Percentiles rank a stretch among this genome's conserved stretches.
phyloP scores from a whole-genome alignment of 2,797 vertebrate genomes.

The Tenualosa thibaudeaui region DNA sequence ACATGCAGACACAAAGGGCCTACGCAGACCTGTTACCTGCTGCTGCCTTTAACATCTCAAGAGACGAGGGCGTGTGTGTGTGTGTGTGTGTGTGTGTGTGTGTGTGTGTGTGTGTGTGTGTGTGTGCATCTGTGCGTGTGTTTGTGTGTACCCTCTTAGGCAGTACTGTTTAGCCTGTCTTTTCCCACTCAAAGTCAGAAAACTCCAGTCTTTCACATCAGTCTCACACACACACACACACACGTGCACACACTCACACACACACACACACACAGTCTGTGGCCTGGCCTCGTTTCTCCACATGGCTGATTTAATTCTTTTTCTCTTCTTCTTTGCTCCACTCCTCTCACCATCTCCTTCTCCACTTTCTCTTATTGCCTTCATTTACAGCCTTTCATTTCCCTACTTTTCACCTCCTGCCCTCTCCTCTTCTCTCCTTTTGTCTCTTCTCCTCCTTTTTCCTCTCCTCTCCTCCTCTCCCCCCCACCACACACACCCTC shows the following conservation, averaged over 20 bases:
- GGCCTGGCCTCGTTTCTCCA: too few relatives aligned
- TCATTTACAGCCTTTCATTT: not conserved
- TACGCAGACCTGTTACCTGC: too few relatives aligned
- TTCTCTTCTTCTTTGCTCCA: not conserved
- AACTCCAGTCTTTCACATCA: not conserved
- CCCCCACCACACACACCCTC: not conserved
- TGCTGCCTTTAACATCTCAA: too few relatives aligned
- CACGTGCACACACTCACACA: not conserved
- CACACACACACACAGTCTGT: not conserved
- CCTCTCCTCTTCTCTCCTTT: not conserved
- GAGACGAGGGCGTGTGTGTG: not conserved
- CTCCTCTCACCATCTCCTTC: not conserved
- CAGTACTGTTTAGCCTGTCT: not conserved
- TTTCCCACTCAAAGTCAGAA: conserved; percentile 6
- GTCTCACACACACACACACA: not conserved
- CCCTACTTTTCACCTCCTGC: not conserved
- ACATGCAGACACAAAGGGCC: not conserved
- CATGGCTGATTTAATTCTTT: not conserved
- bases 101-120: conserved; percentile 20
- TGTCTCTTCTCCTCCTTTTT: not conserved
- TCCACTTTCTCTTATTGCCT: not conserved
- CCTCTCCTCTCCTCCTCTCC: not conserved
- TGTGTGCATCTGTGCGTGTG: conserved; percentile 5
- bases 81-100: not conserved
- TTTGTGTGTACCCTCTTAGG: conserved; percentile 4